These are phyloP conservation scores for Malaclemys terrapin DNA, from an alignment of 2,113 vertebrate genomes.

Conservation along the genomic window DNA sequence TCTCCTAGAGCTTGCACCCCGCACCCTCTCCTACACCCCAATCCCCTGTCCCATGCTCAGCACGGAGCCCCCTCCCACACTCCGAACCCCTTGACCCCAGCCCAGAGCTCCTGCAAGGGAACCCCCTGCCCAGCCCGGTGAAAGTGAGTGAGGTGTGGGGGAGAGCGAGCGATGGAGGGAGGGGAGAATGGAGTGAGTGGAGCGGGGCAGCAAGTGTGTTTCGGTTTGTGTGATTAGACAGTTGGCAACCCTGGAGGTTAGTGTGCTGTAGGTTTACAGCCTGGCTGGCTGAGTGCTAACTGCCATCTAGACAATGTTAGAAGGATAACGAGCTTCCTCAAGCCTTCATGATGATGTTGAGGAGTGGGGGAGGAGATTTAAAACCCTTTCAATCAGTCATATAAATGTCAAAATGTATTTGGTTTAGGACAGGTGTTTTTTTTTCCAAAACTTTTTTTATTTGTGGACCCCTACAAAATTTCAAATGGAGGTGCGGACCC, in stretches of 20 bases:
- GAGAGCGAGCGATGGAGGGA: too few species aligned
- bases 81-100: too few species aligned
- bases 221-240: too few species aligned
- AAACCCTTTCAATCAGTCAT: background rate
- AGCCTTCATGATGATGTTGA: background rate
- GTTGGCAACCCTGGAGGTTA: background rate
- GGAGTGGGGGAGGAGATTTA: background rate
- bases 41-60: too few species aligned
- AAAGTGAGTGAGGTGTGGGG: too few species aligned
- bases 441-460: background rate
- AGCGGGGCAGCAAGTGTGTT: too few species aligned
- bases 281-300: background rate
- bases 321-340: background rate
- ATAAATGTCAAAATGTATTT: background rate
- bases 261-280: background rate
- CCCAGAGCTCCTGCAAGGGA: too few species aligned
- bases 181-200: too few species aligned
- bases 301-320: background rate
- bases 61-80: too few species aligned
- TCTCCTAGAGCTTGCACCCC: too few species aligned
- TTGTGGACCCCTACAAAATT: background rate
- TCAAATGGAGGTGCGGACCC: background rate
- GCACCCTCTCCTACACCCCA: too few species aligned
- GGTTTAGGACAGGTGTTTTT: background rate
- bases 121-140: too few species aligned